Evolutionary conservation across 2,797 vertebrate genomes (phyloP), one percentile per base, ranked within the genome.

Genomic region (Manis javanica): DNA sequence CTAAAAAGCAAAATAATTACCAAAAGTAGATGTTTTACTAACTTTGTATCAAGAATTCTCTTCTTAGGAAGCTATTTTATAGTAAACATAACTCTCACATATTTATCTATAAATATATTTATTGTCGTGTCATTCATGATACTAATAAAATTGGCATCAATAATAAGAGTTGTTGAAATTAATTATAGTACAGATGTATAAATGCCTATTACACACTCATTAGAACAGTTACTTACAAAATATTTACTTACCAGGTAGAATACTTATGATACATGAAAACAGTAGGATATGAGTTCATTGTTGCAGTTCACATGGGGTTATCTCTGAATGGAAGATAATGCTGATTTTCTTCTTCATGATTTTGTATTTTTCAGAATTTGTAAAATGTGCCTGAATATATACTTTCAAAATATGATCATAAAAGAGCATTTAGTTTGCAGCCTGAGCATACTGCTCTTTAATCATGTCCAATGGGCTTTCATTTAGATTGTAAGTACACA

Each of bases 1-100:
- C 34, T 68, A 51, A 26, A 75, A 90, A 93, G 15, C 51, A 66
- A 96, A 94, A 90, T 34, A 51, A 74, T 90, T 93, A 85, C 7
- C 14, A 61, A 93, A 85, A 31, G 10, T 31, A 87, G 18, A 59
- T 49, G 7, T 3, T 84, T 87, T 78, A 63, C 64, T 83, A 88
- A 64, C 34, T 72, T 84, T 57, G 55, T 12, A 69, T 83, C 21
- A 94, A 31, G 49, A 77, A 71, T 71, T 37, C 7, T 4, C 11
- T 21, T 78, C 46, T 46, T 57, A 59, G 16, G 24, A 83, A 81
- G 0, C 21, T 81, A 51, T 66, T 85, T 72, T 51, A 75, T 87
- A 79, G 7, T 79, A 39, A 66, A 79, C 46, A 46, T 39, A 78
- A 64, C 77, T 77, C 7, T 61, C 51, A 82, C 1, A 34, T 34